phyloP scores from a whole-genome alignment of 2,113 vertebrate genomes.

The Nipponia nippon region DNA sequence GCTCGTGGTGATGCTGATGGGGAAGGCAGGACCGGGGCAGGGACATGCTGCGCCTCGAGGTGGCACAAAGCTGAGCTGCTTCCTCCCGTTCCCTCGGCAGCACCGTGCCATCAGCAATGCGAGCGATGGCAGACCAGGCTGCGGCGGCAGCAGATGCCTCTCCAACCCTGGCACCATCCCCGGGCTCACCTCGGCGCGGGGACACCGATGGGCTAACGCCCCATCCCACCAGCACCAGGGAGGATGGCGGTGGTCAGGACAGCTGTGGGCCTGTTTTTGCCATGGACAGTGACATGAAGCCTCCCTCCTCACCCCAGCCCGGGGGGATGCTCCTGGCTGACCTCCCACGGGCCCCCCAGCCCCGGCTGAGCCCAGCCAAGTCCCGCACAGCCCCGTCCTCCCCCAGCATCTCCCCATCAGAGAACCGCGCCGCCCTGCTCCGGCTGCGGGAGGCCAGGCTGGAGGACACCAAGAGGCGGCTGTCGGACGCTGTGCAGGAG shows the following conservation, averaged over 20 bases:
- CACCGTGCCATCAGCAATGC: not conserved
- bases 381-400: slow-evolving; percentile 84
- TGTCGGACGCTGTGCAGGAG: slow-evolving; percentile 82
- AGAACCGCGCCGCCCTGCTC: slow-evolving; percentile 79
- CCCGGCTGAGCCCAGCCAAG: slow-evolving; percentile 80
- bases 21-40: not conserved
- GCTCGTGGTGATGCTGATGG: rapidly evolving
- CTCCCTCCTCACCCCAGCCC: slow-evolving; percentile 55
- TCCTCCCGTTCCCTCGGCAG: not conserved
- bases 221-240: not conserved
- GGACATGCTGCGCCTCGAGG: not conserved
- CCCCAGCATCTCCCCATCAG: slow-evolving; percentile 76
- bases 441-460: slow-evolving; percentile 79
- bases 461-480: slow-evolving; percentile 81
- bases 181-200: not conserved
- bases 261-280: slow-evolving; percentile 72
- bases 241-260: slow-evolving; percentile 66
- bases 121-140: slow-evolving; percentile 74
- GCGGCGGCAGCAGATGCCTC: not conserved
- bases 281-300: not conserved
- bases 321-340: slow-evolving; percentile 67
- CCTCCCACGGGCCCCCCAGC: slow-evolving; percentile 42
- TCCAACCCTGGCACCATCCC: not conserved
- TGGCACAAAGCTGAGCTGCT: not conserved
- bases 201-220: not conserved